Conservation (phyloP, 2,888 invertebrate genomes). For the Agrochola lychnidis region DNA sequence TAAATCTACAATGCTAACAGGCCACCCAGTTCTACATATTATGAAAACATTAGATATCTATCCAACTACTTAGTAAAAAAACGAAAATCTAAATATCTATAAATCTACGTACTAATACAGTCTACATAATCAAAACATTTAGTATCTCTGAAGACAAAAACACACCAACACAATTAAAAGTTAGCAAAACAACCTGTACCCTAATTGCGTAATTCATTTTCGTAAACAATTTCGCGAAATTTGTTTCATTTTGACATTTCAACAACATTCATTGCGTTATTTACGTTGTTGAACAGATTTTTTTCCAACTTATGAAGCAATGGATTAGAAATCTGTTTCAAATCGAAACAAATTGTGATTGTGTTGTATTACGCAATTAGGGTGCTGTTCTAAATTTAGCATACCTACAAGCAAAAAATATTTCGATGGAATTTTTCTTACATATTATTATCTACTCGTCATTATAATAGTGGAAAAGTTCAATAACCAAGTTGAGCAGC, state of each 20-base stretch:
- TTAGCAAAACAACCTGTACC: neutral
- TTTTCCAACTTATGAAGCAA: no score
- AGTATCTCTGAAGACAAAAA: neutral
- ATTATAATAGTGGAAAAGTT: conserved; percentile 3
- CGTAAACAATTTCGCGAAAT: no score
- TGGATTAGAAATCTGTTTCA: no score
- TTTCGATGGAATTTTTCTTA: conserved; percentile 7
- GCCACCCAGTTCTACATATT: neutral
- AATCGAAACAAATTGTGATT: no score
- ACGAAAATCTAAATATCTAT: neutral
- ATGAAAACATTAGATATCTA: neutral
- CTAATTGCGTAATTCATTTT: no score
- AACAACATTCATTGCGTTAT: no score
- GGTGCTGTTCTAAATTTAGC: conserved; percentile 1
- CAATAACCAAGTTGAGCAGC: neutral
- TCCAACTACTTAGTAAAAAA: neutral
- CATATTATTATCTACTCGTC: neutral
- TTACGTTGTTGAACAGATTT: no score
- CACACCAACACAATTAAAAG: neutral
- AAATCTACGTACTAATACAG: neutral
- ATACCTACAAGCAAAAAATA: neutral
- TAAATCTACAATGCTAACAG: neutral
- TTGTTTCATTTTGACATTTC: no score
- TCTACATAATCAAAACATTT: neutral
- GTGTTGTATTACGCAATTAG: no score